Percentiles rank a stretch among this genome's conserved stretches.
These are phyloP conservation scores for Xestia rhomboidea DNA, from an alignment of 2,888 invertebrate genomes.

Conservation along the genomic window DNA sequence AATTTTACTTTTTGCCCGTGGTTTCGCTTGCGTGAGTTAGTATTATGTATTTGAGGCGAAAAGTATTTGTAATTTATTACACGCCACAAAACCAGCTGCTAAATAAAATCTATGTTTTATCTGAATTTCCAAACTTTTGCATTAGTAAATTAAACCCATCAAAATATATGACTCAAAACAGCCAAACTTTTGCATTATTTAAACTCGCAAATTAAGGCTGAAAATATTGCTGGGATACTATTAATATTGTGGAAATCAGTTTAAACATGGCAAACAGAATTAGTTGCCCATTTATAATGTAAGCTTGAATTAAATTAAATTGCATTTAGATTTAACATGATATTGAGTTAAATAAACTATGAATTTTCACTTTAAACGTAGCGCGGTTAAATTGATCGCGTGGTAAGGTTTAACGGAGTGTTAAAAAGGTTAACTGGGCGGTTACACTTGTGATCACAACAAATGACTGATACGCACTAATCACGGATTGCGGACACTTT, in stretches of 20 bases:
- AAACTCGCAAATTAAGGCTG: not conserved
- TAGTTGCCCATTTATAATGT: constrained; percentile 2
- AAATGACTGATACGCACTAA: constrained; percentile 39
- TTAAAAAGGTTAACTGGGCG: constrained; percentile 31
- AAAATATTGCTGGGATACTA: constrained; percentile 9
- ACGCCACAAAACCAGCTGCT: not conserved
- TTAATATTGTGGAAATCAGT: constrained; percentile 8
- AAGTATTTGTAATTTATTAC: not conserved
- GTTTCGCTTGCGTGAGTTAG: constrained; percentile 5
- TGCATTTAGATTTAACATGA: constrained; percentile 9
- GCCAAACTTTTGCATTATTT: not conserved
- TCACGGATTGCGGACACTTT: constrained; percentile 15
- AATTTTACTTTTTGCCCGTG: constrained; percentile 13
- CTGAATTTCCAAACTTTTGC: not conserved
- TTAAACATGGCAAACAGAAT: constrained; percentile 15
- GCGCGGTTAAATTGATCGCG: constrained; percentile 27
- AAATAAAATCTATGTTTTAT: not conserved
- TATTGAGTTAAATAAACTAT: constrained; percentile 22
- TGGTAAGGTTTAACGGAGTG: constrained; percentile 44
- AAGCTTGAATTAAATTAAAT: constrained; percentile 16
- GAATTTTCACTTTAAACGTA: constrained; percentile 5
- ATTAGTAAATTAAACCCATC: not conserved
- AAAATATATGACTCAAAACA: not conserved
- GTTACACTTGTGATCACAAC: constrained; percentile 28
- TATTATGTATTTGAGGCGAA: not conserved